A percentile compares a stretch with the other conserved stretches of the same genome.
Evolutionary conservation across 2,113 vertebrate species (phyloP).

Genomic region (Neogobius melanostomus): DNA sequence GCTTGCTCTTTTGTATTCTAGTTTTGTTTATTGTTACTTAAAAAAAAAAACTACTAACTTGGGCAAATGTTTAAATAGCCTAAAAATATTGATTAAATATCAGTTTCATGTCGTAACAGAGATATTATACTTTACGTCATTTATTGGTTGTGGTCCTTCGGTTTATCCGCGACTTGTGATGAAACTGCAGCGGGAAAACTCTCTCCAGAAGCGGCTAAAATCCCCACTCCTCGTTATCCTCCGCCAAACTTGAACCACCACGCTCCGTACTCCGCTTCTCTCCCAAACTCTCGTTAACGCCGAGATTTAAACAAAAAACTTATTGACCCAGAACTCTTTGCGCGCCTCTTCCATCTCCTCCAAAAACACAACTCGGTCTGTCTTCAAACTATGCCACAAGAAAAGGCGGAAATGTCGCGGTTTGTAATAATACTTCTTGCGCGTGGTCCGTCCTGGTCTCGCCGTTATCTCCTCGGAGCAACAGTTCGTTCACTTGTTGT

Average conservation of each 20-base stretch:
- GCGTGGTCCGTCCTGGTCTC: background rate
- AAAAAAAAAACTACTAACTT: no score
- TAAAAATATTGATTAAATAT: background rate
- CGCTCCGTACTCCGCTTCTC: conserved; percentile 23
- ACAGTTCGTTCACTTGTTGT: conserved; percentile 81
- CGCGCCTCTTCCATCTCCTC: background rate
- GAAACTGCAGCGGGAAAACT: conserved; percentile 26
- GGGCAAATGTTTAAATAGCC: background rate
- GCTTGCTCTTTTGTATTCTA: no score
- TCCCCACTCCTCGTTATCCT: conserved; percentile 1
- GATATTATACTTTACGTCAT: conserved; percentile 26
- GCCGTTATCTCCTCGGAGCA: conserved; percentile 48
- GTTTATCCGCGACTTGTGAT: conserved; percentile 22
- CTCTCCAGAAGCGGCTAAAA: conserved; percentile 27
- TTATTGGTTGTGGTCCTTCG: background rate
- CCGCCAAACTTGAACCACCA: conserved; percentile 35
- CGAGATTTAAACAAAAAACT: conserved; percentile 12
- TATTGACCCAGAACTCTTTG: conserved; percentile 24
- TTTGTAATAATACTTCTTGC: background rate
- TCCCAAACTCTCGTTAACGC: conserved; percentile 10
- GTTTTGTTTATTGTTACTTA: no score
- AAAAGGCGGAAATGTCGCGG: background rate
- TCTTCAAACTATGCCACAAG: background rate
- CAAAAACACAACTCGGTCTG: background rate
- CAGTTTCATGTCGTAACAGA: background rate